phyloP scores from a whole-genome alignment of 2,888 invertebrate genomes.

The Athalia rosae region DNA sequence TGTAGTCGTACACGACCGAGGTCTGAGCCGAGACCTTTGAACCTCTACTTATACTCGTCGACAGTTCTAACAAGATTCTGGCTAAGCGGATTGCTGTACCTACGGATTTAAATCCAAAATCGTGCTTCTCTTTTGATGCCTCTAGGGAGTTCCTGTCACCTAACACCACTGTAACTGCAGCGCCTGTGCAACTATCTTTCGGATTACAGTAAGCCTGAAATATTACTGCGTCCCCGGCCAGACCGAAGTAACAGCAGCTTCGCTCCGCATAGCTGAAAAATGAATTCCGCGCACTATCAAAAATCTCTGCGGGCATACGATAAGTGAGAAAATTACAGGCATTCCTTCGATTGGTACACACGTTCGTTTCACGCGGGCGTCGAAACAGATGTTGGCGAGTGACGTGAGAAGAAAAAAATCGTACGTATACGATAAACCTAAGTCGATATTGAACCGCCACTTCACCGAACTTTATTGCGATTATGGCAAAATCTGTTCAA shows the following conservation, averaged over 20 bases:
- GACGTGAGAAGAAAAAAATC: no score
- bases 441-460: no score
- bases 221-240: slow-evolving; percentile 26
- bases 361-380: background rate
- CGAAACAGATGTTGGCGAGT: no score
- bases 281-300: background rate
- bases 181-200: slow-evolving; percentile 19
- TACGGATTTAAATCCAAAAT: slow-evolving; percentile 54
- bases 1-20: slow-evolving; percentile 14
- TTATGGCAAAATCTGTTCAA: slow-evolving; percentile 9
- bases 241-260: background rate
- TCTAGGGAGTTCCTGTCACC: slow-evolving; percentile 30
- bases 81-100: slow-evolving; percentile 61
- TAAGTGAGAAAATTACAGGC: background rate
- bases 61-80: slow-evolving; percentile 61
- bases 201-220: slow-evolving; percentile 43
- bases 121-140: slow-evolving; percentile 42
- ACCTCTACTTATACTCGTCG: slow-evolving; percentile 44
- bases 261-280: slow-evolving; percentile 3
- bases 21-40: slow-evolving; percentile 32
- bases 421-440: no score
- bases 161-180: background rate
- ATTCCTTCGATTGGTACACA: background rate
- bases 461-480: background rate
- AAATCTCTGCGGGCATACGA: background rate